Evolutionary conservation across 2,113 vertebrate genomes (phyloP), one percentile per base, ranked within the genome.

Genomic region (Heterotilapia buettikoferi): DNA sequence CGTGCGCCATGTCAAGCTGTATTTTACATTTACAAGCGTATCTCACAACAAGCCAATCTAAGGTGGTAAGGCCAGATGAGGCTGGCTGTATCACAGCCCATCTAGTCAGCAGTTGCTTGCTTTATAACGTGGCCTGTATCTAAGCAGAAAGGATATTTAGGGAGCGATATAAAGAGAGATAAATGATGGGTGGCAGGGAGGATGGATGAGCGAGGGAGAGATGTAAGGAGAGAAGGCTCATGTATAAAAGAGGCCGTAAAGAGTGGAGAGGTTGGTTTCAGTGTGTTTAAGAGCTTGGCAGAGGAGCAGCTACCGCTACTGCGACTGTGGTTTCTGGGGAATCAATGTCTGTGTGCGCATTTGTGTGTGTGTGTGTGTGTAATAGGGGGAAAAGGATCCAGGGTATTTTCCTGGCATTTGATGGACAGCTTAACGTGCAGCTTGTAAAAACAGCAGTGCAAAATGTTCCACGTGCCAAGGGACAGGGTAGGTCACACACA

Each of bases 361-460:
- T 54, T 87, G 53, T 78, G 38, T 83, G 83, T 86, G 81, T 47
- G 80, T 57, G 61, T 21, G 31, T 84, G 81, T 90, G 90, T 68
- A 88, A 81, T 86, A 81, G 71, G 79, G 78, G 85, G 53, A 63
- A 84, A 88, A 63, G 84, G 91, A 91, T 93, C 82, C 85, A 59
- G 89, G 91, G 84, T 92, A 89, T 93, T 95, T 95, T 94, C 79
- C 85, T 92, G 90, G 90, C 90, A 93, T 93, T 88, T 95, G 94
- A 95, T 80, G 76, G 94, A 95, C 94, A 94, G 93, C 92, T 95
- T 94, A 94, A 95, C 88, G 84, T 53, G 54, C 12, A 21, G 87
- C 94, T 94, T 94, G 94, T 96, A 93, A 95, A 95, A 94, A 92
- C 94, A 92, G 93, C 90, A 80, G 91, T 90, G 90, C 90, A 93